These are phyloP conservation scores for Pseudochirops corinnae DNA, from an alignment of 2,797 vertebrate species.

Conservation along the genomic window DNA sequence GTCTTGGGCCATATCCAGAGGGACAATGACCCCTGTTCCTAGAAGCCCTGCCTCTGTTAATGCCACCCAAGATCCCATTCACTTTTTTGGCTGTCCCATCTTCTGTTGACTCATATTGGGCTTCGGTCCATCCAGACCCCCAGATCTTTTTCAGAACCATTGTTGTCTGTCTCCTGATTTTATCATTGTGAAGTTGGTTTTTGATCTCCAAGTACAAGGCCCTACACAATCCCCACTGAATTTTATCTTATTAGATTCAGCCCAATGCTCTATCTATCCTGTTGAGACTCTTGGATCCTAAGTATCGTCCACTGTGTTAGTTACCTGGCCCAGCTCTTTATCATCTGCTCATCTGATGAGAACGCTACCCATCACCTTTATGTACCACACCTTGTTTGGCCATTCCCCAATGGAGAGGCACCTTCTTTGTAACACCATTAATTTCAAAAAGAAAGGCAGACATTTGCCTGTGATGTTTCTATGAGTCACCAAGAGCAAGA, in stretches of 20 bases:
- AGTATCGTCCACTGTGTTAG: neutral
- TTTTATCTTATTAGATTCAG: neutral
- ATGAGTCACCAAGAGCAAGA: neutral
- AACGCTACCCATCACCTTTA: neutral
- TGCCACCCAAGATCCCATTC: neutral
- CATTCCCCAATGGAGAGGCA: neutral
- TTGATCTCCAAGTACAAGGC: neutral
- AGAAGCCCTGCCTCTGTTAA: neutral
- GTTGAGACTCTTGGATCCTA: neutral
- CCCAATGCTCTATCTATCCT: neutral
- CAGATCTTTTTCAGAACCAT: neutral
- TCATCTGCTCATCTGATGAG: neutral
- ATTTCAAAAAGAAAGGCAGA: neutral
- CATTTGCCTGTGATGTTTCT: neutral
- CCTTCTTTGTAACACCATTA: neutral
- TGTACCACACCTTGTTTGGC: neutral
- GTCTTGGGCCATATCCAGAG: neutral
- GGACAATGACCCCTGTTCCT: neutral
- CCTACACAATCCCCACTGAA: neutral
- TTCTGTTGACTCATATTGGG: neutral
- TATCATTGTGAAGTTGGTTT: neutral
- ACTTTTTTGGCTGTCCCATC: neutral
- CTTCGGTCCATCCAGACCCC: neutral
- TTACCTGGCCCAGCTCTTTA: neutral
- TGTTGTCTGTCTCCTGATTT: neutral